Evolutionary conservation across 2,113 vertebrate species (phyloP).

Genomic region (Etheostoma spectabile): DNA sequence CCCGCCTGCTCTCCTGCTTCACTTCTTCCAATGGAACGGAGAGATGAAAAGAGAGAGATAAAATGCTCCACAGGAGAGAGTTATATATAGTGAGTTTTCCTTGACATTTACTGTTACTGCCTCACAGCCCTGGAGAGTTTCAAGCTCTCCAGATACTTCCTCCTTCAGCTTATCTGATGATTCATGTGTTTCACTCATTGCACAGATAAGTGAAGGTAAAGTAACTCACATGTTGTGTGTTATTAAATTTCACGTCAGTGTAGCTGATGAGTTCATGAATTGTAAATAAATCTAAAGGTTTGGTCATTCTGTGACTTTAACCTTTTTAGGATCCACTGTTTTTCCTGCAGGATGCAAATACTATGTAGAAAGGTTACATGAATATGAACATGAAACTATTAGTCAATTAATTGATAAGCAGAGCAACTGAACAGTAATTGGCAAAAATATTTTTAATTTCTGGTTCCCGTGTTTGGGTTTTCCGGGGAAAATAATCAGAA

Average conservation of each 20-base stretch:
- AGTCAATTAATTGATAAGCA: neutral
- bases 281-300: neutral
- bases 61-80: conserved; percentile 55
- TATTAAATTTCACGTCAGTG: neutral
- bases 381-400: neutral
- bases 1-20: conserved; percentile 13
- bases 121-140: conserved; percentile 59
- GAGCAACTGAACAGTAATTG: neutral
- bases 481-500: too few relatives aligned
- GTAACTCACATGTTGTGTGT: conserved; percentile 9
- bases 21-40: conserved; percentile 21
- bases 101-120: conserved; percentile 65
- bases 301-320: conserved; percentile 1
- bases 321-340: neutral
- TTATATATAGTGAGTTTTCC: conserved; percentile 52
- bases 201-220: conserved; percentile 15
- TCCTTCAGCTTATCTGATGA: conserved; percentile 32
- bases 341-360: neutral
- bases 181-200: conserved; percentile 20
- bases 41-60: conserved; percentile 64
- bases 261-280: neutral
- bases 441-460: neutral
- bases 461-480: neutral
- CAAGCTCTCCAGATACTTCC: conserved; percentile 33
- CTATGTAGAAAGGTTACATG: neutral